Conservation (phyloP, 2,888 invertebrate species). For the Apantesis nais region DNA sequence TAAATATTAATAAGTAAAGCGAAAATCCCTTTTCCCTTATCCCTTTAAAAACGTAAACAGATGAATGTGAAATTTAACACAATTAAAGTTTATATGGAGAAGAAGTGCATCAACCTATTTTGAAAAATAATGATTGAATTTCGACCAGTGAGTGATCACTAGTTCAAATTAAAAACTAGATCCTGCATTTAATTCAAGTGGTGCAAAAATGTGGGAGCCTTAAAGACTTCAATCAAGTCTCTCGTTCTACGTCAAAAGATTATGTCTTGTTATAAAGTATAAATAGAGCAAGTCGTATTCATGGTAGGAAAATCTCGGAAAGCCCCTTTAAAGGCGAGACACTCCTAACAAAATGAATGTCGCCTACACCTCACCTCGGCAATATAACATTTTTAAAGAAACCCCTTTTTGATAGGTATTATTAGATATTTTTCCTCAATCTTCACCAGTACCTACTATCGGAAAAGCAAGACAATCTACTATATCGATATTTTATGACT, state of each 20-base stretch:
- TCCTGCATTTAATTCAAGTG: neutral
- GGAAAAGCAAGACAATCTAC: conserved; percentile 20
- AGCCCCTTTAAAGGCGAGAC: conserved; percentile 48
- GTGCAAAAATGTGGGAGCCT: conserved; percentile 38
- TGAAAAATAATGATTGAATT: too few species aligned
- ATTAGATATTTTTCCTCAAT: conserved; percentile 20
- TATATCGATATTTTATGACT: conserved; percentile 32
- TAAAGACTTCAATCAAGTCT: conserved; percentile 51
- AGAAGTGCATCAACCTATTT: too few species aligned
- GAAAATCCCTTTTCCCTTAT: too few species aligned
- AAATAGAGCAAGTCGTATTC: conserved; percentile 52
- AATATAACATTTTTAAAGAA: conserved; percentile 41
- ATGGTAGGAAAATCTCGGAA: conserved; percentile 50
- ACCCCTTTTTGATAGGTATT: conserved; percentile 28
- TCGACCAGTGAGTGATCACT: too few species aligned
- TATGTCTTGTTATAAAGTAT: conserved; percentile 53
- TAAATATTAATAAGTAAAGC: too few species aligned
- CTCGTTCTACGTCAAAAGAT: conserved; percentile 49
- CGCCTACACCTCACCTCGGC: conserved; percentile 38
- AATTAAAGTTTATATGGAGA: too few species aligned
- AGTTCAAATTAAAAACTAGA: neutral
- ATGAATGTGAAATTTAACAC: too few species aligned
- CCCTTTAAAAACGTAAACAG: too few species aligned
- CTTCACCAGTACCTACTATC: conserved; percentile 25
- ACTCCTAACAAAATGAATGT: conserved; percentile 51